Base-by-base conservation (phyloP, 1,140 invertebrate species). In the Drosophila tristis region DNA sequence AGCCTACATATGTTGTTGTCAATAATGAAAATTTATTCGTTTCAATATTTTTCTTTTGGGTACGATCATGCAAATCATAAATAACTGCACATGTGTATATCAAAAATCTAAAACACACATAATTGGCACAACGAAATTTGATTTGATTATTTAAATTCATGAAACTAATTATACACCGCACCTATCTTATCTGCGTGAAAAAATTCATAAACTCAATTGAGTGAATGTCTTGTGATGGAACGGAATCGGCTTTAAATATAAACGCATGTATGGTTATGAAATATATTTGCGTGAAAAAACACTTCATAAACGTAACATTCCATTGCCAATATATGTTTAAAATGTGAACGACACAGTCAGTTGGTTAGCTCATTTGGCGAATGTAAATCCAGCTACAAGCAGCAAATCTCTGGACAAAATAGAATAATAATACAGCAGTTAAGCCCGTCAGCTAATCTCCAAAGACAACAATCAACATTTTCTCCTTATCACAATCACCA, bases 371-470 rank as follows among this genome's bases (percentile, higher is more conserved):
- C 39, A 43, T 43, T 57, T 43, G 7, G 20, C 39, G 35, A 54
- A 54, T 39, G 15, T 54, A 65, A 55, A 42, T 4, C 50, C 45
- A 56, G 13, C 25, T 53, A 55, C 13, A 63, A 26, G 23, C 53
- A 51, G 13, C 53, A 23, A 43, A 25, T 57, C n/a, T 20, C 23
- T 13, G 43, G 58, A 54, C 43, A 42, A 47, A 64, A 58, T 74
- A 60, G 70, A 64, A 73, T 77, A 23, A 63, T 78, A 57, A 47
- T 65, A 55, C 53, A 76, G 15, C 66, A 72, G 71, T 23, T 60
- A 39, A 44, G 31, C 47, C 29, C 55, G 44, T 4, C 54, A 54
- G 26, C 16, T 47, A 54, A 54, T 45, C 45, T 59, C n/a, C 60
- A 71, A 35, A 47, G 59, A 39, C 58, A 64, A 42, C 39, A 26